Conservation (phyloP, 2,113 vertebrate genomes). For the Echinops telfairi region DNA sequence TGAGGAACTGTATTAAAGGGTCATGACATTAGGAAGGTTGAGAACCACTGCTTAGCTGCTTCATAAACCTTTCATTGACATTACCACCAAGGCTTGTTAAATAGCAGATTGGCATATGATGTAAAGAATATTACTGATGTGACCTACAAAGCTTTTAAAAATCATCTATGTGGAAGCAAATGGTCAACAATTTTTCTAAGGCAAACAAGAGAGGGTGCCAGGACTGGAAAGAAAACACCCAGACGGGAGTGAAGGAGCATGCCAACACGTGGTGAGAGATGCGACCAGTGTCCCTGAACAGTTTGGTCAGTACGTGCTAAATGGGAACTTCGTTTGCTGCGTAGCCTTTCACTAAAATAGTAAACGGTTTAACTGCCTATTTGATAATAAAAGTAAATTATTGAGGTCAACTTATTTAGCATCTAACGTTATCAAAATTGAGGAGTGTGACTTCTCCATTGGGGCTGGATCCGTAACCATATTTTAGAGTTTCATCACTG, state of each 20-base stretch:
- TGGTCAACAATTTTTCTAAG: not conserved
- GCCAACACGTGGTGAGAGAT: not conserved
- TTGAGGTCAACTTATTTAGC: not conserved
- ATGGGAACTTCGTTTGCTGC: not conserved
- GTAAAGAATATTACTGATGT: not conserved
- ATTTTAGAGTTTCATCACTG: too few relatives aligned
- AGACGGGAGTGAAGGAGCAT: not conserved
- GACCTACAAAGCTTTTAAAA: not conserved
- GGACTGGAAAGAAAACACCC: not conserved
- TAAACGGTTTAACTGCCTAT: not conserved
- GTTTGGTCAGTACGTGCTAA: not conserved
- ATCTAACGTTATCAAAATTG: too few relatives aligned
- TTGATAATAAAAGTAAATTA: conserved; percentile 3
- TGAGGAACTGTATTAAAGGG: too few relatives aligned
- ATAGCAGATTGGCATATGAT: not conserved
- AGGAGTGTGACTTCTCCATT: too few relatives aligned
- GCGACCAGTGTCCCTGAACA: not conserved
- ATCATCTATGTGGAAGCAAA: not conserved
- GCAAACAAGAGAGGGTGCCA: not conserved
- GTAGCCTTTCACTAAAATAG: not conserved
- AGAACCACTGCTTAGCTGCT: not conserved
- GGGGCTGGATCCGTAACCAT: too few relatives aligned
- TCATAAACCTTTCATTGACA: not conserved
- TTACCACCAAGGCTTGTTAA: not conserved
- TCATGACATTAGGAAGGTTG: too few relatives aligned